These are phyloP conservation scores for Calephelis virginiensis DNA, from an alignment of 1,140 invertebrate genomes.

Conservation along the genomic window DNA sequence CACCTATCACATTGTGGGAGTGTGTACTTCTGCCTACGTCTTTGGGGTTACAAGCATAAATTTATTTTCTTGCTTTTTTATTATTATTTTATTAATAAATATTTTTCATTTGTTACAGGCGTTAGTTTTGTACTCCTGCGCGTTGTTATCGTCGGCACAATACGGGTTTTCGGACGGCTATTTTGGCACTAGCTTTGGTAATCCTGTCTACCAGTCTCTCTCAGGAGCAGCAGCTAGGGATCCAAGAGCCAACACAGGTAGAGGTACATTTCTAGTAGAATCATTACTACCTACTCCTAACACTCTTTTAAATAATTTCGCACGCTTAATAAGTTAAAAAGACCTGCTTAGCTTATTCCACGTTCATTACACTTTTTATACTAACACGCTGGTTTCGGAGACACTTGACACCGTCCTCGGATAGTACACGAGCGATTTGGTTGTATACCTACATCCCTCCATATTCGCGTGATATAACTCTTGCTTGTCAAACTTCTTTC, in stretches of 20 bases:
- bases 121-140: constrained; percentile 58
- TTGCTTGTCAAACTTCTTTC: too few relatives aligned
- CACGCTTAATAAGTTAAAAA: neutral
- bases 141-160: constrained; percentile 59
- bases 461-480: too few relatives aligned
- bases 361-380: too few relatives aligned
- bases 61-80: neutral
- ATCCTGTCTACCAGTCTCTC: constrained; percentile 43
- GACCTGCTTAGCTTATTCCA: too few relatives aligned
- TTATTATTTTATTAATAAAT: neutral
- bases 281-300: too few relatives aligned
- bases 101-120: constrained; percentile 55
- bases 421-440: too few relatives aligned
- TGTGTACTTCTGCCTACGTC: too few relatives aligned
- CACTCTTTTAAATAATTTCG: neutral
- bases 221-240: constrained; percentile 56
- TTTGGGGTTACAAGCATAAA: too few relatives aligned
- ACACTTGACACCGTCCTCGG: too few relatives aligned
- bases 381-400: too few relatives aligned
- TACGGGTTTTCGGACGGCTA: constrained; percentile 52
- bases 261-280: constrained; percentile 43
- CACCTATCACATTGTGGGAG: too few relatives aligned
- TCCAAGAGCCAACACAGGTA: constrained; percentile 72
- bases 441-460: too few relatives aligned
- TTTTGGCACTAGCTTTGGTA: constrained; percentile 51